Conservation (phyloP, 2,888 invertebrate genomes). For the Netelia virgata region DNA sequence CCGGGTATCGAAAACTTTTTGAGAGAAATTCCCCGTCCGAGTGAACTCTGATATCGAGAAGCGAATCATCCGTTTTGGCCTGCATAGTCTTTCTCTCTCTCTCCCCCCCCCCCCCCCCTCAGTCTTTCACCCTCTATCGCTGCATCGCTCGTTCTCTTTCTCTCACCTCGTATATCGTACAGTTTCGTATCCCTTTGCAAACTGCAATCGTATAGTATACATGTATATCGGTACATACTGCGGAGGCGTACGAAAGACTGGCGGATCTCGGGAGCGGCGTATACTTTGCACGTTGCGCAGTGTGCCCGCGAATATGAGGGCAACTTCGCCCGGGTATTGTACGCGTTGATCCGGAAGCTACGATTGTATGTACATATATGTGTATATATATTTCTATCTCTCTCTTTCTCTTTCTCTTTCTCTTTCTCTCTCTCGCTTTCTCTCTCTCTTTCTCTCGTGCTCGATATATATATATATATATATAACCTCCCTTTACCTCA, state of each 20-base stretch:
- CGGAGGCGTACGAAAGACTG: conserved; percentile 8
- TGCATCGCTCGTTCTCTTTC: neutral
- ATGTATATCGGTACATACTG: conserved; percentile 29
- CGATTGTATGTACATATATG: conserved; percentile 4
- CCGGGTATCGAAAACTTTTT: conserved; percentile 63
- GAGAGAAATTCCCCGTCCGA: conserved; percentile 63
- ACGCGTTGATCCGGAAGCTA: conserved; percentile 38
- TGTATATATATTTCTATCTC: neutral
- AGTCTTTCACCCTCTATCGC: neutral
- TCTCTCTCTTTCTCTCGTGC: too few species aligned
- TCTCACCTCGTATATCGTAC: conserved; percentile 4
- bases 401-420: neutral
- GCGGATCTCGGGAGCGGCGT: neutral
- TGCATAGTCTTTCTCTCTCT: conserved; percentile 29
- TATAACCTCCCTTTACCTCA: neutral
- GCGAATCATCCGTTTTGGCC: conserved; percentile 49
- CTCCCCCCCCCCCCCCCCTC: neutral
- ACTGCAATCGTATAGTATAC: neutral
- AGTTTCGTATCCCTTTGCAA: neutral
- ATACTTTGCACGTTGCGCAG: conserved; percentile 18
- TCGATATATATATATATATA: neutral
- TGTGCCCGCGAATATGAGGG: conserved; percentile 29
- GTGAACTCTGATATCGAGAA: conserved; percentile 54
- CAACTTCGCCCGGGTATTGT: conserved; percentile 32
- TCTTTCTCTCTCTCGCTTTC: neutral